Base-by-base conservation (phyloP, 2,797 vertebrate species). In the Melanogrammus aeglefinus region DNA sequence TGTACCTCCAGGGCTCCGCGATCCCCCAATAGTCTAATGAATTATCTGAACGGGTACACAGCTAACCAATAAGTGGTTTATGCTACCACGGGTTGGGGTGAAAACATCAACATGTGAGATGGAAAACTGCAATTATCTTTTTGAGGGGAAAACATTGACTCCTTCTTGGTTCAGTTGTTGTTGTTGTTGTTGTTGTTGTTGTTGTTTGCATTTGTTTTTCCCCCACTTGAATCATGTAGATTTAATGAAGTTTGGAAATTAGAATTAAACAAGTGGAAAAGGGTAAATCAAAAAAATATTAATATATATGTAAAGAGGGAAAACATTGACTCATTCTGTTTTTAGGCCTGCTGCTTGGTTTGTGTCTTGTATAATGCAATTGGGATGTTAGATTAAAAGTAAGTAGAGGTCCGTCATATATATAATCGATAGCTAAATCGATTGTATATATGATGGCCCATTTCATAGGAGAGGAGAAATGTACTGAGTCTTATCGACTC, bases 11-110 rank as follows among this genome's bases (percentile, higher is more conserved):
- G 77, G 88, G 83, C 78, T n/a, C 6, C 57, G n/a, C 21, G 21
- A 9, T 24, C 57, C 57, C 57, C 78, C 72, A 39, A 72, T 35
- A 10, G 81, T 80, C 86, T 82, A 76, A 66, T 89, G 75, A 85
- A 82, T 1, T 78, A 79, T 86, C 75, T 84, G 84, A 89, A 88
- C 77, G 78, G 84, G 81, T 88, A 82, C 83, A 87, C 83, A 81
- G 81, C 83, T 86, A 79, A 69, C 74, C 77, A 81, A 89, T 85
- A 85, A 79, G 81, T 84, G 80, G 72, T 82, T 73, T 87, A 83
- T 71, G 69, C 72, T 76, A 72, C 77, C 21, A 66, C 75, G 73
- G 80, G 80, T 84, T 80, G 77, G 35, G 76, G 73, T 51, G 78
- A 82, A 87, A 21, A 85, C 80, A 83, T 27, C 74, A 21, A 21